Evolutionary conservation across 2,888 invertebrate genomes (phyloP).

Genomic region (Pseudococcus viburni): DNA sequence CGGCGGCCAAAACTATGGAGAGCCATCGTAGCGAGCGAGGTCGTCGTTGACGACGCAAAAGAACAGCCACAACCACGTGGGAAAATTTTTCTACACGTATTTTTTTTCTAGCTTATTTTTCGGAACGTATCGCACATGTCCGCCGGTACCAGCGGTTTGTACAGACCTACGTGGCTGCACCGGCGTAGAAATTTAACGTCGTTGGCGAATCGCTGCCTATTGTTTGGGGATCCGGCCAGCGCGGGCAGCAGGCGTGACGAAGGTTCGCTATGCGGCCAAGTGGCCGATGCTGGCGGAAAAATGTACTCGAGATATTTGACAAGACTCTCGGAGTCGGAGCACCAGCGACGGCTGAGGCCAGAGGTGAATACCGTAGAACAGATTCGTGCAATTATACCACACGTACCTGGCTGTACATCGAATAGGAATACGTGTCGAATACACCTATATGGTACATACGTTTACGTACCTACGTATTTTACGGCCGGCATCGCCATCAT

Average conservation of each 20-base stretch:
- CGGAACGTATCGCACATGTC: conserved; percentile 1
- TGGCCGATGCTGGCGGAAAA: background rate
- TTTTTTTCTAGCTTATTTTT: conserved; percentile 1
- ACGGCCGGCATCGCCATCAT: conserved; percentile 6
- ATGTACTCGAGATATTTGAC: conserved; percentile 6
- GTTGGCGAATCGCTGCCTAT: background rate
- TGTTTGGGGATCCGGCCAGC: conserved; percentile 20
- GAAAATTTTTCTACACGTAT: conserved; percentile 25
- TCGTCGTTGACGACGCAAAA: background rate
- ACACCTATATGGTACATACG: background rate
- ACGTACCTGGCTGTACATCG: background rate
- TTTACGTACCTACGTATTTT: background rate
- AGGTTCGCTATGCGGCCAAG: background rate
- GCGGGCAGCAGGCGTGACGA: conserved; percentile 27
- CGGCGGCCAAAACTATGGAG: conserved; percentile 17
- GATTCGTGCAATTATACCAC: conserved; percentile 30
- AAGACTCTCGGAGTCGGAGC: background rate
- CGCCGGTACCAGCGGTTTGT: background rate
- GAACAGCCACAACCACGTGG: conserved; percentile 48
- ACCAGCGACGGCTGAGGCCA: background rate
- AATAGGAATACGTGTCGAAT: background rate
- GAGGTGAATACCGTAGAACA: conserved; percentile 21
- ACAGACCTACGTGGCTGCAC: background rate
- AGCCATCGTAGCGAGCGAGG: conserved; percentile 44
- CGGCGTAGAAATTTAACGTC: background rate